Evolutionary conservation across 1,140 invertebrate species (phyloP), one percentile per base, ranked within the genome.

Genomic region (Phymastichus coffea): DNA sequence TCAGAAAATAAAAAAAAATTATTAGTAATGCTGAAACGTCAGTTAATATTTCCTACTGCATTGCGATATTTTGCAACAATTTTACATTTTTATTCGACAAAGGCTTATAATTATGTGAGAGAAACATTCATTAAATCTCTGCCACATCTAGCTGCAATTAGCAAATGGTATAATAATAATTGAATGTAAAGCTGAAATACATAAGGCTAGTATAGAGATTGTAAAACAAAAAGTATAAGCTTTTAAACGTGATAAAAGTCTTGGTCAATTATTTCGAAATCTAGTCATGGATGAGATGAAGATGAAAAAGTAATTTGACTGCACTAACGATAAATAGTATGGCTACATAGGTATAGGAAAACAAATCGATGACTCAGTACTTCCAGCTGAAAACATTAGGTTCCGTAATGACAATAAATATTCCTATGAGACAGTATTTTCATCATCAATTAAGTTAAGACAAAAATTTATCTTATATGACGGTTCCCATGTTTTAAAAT

Each of bases 101-200:
- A 64, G 61, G 69, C 67, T 20, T 72, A 73, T 55, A 30, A 43
- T 17, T 72, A 70, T 63, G 64, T 72, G 9, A 41, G 72, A 40
- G 49, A 70, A 48, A 63, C 38, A 17, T 67, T 72, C 54, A 44
- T 62, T n/a, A 63, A 53, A 48, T 47, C 43, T 53, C 60, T 74
- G 35, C 70, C 73, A 37, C 64, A 72, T 62, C 65, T 61, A 12
- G 48, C 28, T 30, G 67, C 64, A 22, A 41, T 74, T 14, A 19
- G 46, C 15, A 64, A 48, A 25, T 74, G 72, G 71, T 72, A 73
- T 43, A 57, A 40, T n/a, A 23, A 52, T 26, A 23, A 46, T 72
- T 33, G 37, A 73, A 52, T 65, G 57, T 33, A 38, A 61, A 28
- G 63, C 69, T 33, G 72, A 69, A 22, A 65, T 74, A 52, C 61